Conservation (phyloP, 2,888 invertebrate species). For the Scaptomyza tumidula region DNA sequence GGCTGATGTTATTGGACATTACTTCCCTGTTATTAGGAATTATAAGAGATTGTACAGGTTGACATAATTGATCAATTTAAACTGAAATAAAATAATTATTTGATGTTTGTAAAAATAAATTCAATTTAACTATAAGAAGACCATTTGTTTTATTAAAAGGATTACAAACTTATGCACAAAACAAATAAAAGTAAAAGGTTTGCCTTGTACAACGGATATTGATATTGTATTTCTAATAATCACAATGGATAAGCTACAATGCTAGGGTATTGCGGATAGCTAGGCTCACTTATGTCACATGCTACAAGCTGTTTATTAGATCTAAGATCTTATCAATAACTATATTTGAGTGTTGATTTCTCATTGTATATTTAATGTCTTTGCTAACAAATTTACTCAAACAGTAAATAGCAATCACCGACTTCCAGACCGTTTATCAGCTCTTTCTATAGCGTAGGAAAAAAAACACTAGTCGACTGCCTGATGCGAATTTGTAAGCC, state of each 20-base stretch:
- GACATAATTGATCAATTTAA: not conserved
- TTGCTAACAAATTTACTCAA: slow-evolving; percentile 53
- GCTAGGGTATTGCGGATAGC: not conserved
- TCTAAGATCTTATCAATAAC: slow-evolving; percentile 59
- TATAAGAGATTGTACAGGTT: too few species aligned
- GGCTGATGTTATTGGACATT: too few species aligned
- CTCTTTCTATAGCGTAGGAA: slow-evolving; percentile 23
- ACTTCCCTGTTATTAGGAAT: too few species aligned
- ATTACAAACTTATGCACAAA: not conserved
- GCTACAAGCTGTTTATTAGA: slow-evolving; percentile 13
- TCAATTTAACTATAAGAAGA: too few species aligned
- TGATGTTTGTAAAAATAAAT: too few species aligned
- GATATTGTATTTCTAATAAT: slow-evolving; percentile 47
- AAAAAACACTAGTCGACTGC: slow-evolving; percentile 16
- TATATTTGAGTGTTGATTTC: slow-evolving; percentile 14
- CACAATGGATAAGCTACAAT: slow-evolving; percentile 15
- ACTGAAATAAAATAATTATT: too few species aligned
- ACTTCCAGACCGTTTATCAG: slow-evolving; percentile 45
- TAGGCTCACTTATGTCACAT: not conserved
- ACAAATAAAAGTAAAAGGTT: not conserved
- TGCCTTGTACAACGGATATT: not conserved
- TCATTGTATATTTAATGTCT: slow-evolving; percentile 40
- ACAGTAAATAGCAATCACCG: slow-evolving; percentile 32
- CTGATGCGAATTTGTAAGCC: slow-evolving; percentile 18
- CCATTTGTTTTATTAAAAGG: not conserved